These are phyloP conservation scores for Sanderia malayensis DNA, from an alignment of 30 jellyfish, hydroid and myxozoan species.

Conservation along the genomic window DNA sequence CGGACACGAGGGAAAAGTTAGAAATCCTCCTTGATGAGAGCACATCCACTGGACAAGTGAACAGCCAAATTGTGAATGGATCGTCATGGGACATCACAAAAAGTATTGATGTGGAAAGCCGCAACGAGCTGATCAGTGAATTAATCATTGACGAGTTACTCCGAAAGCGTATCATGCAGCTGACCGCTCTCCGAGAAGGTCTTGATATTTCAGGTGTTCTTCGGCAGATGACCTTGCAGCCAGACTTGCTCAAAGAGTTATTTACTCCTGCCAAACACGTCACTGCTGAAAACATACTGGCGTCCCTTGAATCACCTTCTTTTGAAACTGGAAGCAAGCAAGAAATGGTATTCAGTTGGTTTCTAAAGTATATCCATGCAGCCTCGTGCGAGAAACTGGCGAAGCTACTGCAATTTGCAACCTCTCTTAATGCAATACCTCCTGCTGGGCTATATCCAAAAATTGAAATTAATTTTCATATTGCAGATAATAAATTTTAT, in stretches of 20 bases:
- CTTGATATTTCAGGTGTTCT: conserved; percentile 15
- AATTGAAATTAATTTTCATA: conserved; percentile 5
- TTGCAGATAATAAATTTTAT: background rate
- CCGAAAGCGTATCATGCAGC: conserved; percentile 18
- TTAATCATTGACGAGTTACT: conserved; percentile 10
- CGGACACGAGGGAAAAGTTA: conserved; percentile 10
- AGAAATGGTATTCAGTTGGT: background rate
- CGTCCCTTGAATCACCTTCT: background rate
- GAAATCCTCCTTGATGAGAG: conserved; percentile 17
- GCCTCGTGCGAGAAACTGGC: background rate
- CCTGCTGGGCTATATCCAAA: background rate
- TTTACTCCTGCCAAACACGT: conserved; percentile 2
- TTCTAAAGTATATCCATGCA: background rate
- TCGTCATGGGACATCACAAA: conserved; percentile 35
- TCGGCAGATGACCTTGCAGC: conserved; percentile 9
- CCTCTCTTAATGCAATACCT: background rate
- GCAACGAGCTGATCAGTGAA: conserved; percentile 20
- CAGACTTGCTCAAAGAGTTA: conserved; percentile 4
- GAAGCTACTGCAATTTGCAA: background rate
- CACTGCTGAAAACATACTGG: conserved; percentile 1
- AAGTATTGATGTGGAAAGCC: background rate
- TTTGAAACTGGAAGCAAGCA: background rate
- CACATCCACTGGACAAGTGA: conserved; percentile 31
- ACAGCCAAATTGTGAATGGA: conserved; percentile 23
- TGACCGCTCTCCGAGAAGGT: conserved; percentile 14